Percentiles rank a stretch among this genome's conserved stretches.
Conservation (phyloP, 1,140 invertebrate genomes). For the Drosophila fuyamai region DNA sequence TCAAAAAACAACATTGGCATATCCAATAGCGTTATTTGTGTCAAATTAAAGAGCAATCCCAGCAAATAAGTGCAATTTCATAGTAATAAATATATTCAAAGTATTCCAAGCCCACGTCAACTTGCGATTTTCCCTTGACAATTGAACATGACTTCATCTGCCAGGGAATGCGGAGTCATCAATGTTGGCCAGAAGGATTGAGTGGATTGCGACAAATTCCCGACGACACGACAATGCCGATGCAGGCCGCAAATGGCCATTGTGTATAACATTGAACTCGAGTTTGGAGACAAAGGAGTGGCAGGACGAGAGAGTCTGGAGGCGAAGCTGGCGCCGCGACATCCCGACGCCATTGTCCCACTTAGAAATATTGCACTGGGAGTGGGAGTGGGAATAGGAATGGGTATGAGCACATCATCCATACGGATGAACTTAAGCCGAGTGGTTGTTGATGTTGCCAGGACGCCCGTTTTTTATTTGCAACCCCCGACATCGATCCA, state of each 20-base stretch:
- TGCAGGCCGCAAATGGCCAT: conserved; percentile 56
- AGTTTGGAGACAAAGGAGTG: conserved; percentile 25
- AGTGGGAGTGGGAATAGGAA: conserved; percentile 3
- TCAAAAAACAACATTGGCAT: neutral
- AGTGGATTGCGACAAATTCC: conserved; percentile 39
- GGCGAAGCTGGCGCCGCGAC: conserved; percentile 64
- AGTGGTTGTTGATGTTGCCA: conserved; percentile 38
- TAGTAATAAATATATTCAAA: neutral
- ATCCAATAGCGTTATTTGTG: neutral
- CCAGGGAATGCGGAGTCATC: conserved; percentile 31
- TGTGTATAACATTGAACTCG: conserved; percentile 53
- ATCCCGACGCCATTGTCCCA: conserved; percentile 72
- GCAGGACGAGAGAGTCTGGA: conserved; percentile 29
- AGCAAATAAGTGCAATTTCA: neutral
- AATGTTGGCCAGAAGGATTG: conserved; percentile 21
- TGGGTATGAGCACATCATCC: conserved; percentile 32
- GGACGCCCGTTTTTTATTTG: conserved; percentile 48
- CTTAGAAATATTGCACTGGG: conserved; percentile 40
- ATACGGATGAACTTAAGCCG: conserved; percentile 61
- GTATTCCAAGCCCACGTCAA: conserved; percentile 11
- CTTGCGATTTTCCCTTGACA: neutral
- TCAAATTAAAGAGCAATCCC: neutral
- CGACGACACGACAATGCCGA: conserved; percentile 38
- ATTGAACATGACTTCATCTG: conserved; percentile 34
- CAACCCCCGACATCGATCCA: conserved; percentile 54